phyloP scores from a whole-genome alignment of 1,140 invertebrate genomes.

The Neodiprion virginianus region DNA sequence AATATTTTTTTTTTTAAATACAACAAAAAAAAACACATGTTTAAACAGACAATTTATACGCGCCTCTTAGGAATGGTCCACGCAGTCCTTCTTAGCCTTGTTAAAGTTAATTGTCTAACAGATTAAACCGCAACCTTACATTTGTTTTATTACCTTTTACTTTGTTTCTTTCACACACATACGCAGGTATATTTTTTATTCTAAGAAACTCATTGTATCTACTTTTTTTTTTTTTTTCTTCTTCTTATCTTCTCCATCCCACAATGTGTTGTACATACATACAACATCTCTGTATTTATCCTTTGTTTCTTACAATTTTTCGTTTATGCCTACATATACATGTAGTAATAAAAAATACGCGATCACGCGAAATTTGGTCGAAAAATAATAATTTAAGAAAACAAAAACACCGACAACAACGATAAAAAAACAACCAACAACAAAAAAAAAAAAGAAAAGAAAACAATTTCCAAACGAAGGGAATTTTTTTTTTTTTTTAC shows the following conservation, averaged over 20 bases:
- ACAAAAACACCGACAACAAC: no score
- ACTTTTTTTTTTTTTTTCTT: not conserved
- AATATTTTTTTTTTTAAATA: no score
- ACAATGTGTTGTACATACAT: slow-evolving; percentile 14
- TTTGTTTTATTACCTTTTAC: slow-evolving; percentile 7
- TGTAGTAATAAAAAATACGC: no score
- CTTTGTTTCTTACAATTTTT: not conserved
- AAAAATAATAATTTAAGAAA: no score
- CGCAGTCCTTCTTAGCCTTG: slow-evolving; percentile 44
- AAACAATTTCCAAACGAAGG: not conserved
- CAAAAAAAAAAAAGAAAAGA: not conserved
- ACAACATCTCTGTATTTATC: slow-evolving; percentile 7
- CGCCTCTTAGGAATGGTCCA: slow-evolving; percentile 55
- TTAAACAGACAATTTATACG: not conserved
- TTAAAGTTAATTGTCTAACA: not conserved
- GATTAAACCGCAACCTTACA: slow-evolving; percentile 13
- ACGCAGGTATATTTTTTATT: not conserved
- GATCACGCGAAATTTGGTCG: no score
- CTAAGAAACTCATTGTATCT: slow-evolving; percentile 6
- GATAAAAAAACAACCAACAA: not conserved
- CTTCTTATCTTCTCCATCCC: not conserved
- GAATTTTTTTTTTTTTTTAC: not conserved
- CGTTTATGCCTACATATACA: not conserved
- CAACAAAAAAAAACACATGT: no score
- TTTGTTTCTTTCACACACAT: slow-evolving; percentile 9